These are phyloP conservation scores for Littorina saxatilis DNA, from an alignment of 1,140 invertebrate species.

Conservation along the genomic window DNA sequence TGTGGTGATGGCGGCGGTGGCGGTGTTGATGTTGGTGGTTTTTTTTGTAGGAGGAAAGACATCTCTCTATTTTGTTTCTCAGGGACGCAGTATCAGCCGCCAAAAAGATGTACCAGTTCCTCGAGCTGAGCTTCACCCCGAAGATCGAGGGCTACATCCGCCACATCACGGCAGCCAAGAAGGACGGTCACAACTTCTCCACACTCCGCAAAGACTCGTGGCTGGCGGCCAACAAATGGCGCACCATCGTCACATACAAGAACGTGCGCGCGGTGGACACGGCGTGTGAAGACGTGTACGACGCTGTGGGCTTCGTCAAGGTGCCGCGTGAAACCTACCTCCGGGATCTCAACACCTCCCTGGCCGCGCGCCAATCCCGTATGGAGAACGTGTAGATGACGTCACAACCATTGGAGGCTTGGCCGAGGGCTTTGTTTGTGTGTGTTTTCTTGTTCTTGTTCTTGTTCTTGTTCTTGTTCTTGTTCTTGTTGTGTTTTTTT, in stretches of 20 bases:
- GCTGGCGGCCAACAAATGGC: constrained; percentile 36
- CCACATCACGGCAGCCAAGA: constrained; percentile 28
- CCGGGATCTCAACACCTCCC: constrained; percentile 16
- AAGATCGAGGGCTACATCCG: constrained; percentile 31
- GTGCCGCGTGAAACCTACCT: constrained; percentile 26
- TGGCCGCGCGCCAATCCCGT: constrained; percentile 6
- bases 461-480: not conserved
- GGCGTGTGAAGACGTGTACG: constrained; percentile 33
- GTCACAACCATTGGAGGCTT: too few species aligned
- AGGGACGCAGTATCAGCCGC: constrained; percentile 22
- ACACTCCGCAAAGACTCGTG: constrained; percentile 34
- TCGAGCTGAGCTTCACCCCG: constrained; percentile 26
- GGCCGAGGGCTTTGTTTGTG: not conserved
- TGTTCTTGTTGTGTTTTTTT: not conserved
- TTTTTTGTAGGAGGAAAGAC: too few species aligned
- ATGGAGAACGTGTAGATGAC: constrained; percentile 26
- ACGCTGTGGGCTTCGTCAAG: constrained; percentile 30
- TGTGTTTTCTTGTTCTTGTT: not conserved
- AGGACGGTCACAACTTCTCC: constrained; percentile 40
- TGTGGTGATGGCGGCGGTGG: too few species aligned
- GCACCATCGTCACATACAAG: constrained; percentile 20
- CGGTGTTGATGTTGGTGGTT: too few species aligned
- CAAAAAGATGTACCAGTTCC: constrained; percentile 28
- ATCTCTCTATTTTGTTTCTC: too few species aligned
- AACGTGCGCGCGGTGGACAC: constrained; percentile 28